Conservation (phyloP, 2,888 invertebrate species). For the Leucania comma region DNA sequence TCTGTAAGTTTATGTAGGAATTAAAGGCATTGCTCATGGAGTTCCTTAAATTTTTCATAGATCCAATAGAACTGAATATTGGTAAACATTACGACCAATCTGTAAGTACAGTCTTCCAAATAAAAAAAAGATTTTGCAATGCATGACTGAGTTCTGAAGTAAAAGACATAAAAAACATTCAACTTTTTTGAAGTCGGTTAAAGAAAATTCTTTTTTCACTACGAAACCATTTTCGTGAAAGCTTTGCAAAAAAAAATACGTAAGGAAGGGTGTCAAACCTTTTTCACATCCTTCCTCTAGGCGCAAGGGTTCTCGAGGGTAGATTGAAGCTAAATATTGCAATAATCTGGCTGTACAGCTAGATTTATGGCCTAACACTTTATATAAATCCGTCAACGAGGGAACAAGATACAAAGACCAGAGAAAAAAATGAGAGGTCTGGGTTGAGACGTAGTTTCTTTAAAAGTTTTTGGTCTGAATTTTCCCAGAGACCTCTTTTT, state of each 20-base stretch:
- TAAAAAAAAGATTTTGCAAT: too few species aligned
- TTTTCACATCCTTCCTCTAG: slow-evolving; percentile 47
- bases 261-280: slow-evolving; percentile 55
- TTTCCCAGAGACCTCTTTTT: too few species aligned
- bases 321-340: slow-evolving; percentile 49
- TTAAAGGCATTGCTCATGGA: too few species aligned
- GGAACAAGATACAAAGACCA: neutral
- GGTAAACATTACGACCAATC: too few species aligned
- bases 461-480: too few species aligned
- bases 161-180: too few species aligned
- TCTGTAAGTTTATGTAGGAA: too few species aligned
- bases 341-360: slow-evolving; percentile 44
- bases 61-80: too few species aligned
- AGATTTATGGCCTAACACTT: slow-evolving; percentile 37
- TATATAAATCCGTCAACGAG: slow-evolving; percentile 14
- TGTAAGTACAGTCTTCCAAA: too few species aligned
- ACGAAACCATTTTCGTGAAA: slow-evolving; percentile 21
- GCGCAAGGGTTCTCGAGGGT: slow-evolving; percentile 24
- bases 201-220: slow-evolving; percentile 16
- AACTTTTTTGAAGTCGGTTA: too few species aligned
- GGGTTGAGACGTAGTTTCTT: neutral
- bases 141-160: too few species aligned
- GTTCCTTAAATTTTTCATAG: too few species aligned
- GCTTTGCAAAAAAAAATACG: slow-evolving; percentile 17
- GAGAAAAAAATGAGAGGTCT: neutral